Percentiles rank a stretch among this genome's conserved stretches.
These are phyloP conservation scores for Bettongia penicillata DNA, from an alignment of 2,113 vertebrate genomes.

Conservation along the genomic window DNA sequence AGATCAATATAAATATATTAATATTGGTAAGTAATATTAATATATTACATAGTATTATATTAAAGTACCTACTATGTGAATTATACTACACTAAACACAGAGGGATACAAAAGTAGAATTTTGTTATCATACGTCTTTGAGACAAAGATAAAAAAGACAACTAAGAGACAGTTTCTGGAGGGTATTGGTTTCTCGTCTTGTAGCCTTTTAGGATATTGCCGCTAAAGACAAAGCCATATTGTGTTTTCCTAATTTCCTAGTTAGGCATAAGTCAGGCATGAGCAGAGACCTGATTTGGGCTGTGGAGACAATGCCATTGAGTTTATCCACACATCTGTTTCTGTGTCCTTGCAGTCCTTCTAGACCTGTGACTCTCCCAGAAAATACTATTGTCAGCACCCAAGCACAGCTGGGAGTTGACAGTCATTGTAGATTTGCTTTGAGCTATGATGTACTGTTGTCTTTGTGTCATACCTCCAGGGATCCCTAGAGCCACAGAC, in stretches of 20 bases:
- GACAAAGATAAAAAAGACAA: neutral
- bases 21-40: too few relatives aligned
- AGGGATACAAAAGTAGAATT: neutral
- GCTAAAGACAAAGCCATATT: neutral
- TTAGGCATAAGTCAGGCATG: neutral
- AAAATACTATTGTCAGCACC: neutral
- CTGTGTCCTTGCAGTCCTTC: neutral
- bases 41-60: neutral
- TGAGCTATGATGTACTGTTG: neutral
- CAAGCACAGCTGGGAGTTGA: neutral
- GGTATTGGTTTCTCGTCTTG: neutral
- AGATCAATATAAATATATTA: neutral
- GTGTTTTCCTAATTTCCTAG: neutral
- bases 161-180: neutral
- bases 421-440: neutral
- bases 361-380: neutral
- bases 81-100: neutral
- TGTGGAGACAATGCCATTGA: neutral
- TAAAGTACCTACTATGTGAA: neutral
- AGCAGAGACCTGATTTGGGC: neutral
- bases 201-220: neutral
- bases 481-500: neutral
- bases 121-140: neutral
- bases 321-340: neutral
- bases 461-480: neutral